A percentile compares a stretch with the other conserved stretches of the same genome.
Conservation (phyloP, 2,797 vertebrate species). For the Glyptemys insculpta region DNA sequence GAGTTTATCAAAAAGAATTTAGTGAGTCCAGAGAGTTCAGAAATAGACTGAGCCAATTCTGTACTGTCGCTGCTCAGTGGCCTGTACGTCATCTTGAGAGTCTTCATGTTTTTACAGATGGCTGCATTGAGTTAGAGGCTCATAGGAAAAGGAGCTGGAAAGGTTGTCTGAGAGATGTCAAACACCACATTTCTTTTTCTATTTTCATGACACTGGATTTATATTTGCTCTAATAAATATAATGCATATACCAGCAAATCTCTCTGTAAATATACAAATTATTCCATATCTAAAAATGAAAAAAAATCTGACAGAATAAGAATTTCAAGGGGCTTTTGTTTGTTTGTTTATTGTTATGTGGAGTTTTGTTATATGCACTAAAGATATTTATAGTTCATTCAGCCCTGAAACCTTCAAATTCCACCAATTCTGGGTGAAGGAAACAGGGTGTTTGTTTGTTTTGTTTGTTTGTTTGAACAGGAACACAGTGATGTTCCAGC, state of each 20-base stretch:
- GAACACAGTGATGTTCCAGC: not conserved
- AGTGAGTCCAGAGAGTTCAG: not conserved
- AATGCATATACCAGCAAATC: not conserved
- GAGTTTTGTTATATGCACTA: not conserved
- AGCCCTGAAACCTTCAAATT: not conserved
- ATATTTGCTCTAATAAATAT: slow-evolving; percentile 46
- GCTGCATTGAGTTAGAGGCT: not conserved
- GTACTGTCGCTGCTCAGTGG: fast-evolving
- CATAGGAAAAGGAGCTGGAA: not conserved
- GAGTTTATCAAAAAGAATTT: not conserved
- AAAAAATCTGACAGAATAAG: not conserved
- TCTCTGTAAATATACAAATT: slow-evolving; percentile 53
- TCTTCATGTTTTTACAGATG: not conserved
- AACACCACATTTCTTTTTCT: slow-evolving; percentile 12
- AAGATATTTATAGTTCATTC: not conserved
- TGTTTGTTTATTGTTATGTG: not conserved
- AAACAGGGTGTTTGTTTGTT: too few relatives aligned
- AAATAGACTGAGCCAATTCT: not conserved
- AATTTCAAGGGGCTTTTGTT: not conserved
- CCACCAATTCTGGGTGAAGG: not conserved
- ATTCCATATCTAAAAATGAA: slow-evolving; percentile 58
- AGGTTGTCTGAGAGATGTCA: slow-evolving; percentile 2
- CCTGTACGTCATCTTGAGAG: fast-evolving
- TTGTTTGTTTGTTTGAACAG: not conserved
- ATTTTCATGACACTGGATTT: slow-evolving; percentile 26